Percentiles rank a stretch among this genome's conserved stretches.
Evolutionary conservation across 2,888 invertebrate species (phyloP).

Genomic region (Tricholauxania praeusta): DNA sequence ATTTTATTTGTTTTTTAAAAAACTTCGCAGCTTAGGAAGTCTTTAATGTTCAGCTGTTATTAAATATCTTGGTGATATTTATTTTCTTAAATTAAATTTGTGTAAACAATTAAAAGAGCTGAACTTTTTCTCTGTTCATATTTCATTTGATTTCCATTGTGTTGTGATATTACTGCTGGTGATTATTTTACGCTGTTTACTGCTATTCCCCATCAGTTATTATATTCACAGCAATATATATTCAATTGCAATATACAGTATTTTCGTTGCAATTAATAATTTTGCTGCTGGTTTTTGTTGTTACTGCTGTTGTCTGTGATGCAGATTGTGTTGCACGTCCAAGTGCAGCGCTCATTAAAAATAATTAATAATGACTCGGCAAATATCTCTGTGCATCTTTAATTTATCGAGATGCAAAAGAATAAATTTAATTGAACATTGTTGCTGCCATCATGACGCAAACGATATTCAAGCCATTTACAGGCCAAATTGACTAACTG

Average conservation of each 20-base stretch:
- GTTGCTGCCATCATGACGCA: background rate
- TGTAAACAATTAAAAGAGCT: too few species aligned
- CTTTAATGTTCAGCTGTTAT: too few species aligned
- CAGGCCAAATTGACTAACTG: too few species aligned
- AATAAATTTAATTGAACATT: conserved; percentile 17
- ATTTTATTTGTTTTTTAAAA: too few species aligned
- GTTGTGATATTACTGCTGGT: background rate
- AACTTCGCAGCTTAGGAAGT: too few species aligned
- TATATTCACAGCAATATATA: too few species aligned
- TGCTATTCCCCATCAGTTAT: background rate
- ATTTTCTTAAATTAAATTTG: too few species aligned
- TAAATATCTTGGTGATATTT: too few species aligned
- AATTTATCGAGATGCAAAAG: background rate
- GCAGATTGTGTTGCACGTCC: background rate
- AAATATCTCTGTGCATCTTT: too few species aligned
- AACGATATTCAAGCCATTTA: too few species aligned
- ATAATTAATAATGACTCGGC: conserved; percentile 13
- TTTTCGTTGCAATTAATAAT: background rate
- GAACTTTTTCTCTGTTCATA: too few species aligned
- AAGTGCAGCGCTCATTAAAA: background rate
- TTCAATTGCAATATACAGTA: background rate
- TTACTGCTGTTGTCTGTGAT: background rate
- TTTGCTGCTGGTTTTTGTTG: background rate
- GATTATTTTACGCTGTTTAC: background rate
- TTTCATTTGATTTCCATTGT: too few species aligned